Evolutionary conservation across 53 echinoderm and acorn worm genomes (phyloP).

Genomic region (Antedon mediterranea): DNA sequence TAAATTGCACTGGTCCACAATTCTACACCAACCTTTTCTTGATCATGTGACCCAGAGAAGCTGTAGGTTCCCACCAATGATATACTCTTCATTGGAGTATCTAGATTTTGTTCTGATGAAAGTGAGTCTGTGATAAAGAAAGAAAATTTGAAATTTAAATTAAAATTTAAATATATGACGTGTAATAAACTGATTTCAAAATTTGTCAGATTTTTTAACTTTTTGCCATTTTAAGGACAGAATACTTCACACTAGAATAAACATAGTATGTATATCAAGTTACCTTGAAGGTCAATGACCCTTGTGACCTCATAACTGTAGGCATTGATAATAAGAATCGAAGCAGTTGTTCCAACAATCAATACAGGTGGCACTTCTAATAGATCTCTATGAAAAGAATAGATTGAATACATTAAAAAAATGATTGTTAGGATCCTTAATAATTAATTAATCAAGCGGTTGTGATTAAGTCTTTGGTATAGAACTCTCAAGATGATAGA

Average conservation of each 20-base stretch:
- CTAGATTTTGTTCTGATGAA: slow-evolving; percentile 43
- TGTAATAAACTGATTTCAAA: too few species aligned
- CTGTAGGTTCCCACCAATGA: slow-evolving; percentile 18
- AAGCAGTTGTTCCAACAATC: slow-evolving; percentile 55
- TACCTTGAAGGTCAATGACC: slow-evolving; percentile 56
- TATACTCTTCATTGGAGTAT: slow-evolving; percentile 2
- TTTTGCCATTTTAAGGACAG: too few species aligned
- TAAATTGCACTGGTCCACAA: too few species aligned
- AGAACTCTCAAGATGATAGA: too few species aligned
- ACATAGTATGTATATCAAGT: too few species aligned
- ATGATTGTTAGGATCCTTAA: too few species aligned
- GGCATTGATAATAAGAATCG: slow-evolving; percentile 54
- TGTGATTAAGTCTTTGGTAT: too few species aligned
- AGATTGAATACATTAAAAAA: too few species aligned
- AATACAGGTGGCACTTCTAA: slow-evolving; percentile 51
- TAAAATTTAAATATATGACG: not conserved
- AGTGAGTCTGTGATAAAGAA: slow-evolving; percentile 32
- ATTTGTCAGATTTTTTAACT: too few species aligned
- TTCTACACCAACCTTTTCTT: not conserved
- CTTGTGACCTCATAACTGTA: slow-evolving; percentile 37
- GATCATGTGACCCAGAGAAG: not conserved
- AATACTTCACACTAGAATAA: too few species aligned
- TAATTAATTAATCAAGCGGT: too few species aligned
- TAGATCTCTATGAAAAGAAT: slow-evolving; percentile 33
- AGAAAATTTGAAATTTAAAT: not conserved